Conservation (phyloP, 2,113 vertebrate species). For the Dasyprocta punctata region DNA sequence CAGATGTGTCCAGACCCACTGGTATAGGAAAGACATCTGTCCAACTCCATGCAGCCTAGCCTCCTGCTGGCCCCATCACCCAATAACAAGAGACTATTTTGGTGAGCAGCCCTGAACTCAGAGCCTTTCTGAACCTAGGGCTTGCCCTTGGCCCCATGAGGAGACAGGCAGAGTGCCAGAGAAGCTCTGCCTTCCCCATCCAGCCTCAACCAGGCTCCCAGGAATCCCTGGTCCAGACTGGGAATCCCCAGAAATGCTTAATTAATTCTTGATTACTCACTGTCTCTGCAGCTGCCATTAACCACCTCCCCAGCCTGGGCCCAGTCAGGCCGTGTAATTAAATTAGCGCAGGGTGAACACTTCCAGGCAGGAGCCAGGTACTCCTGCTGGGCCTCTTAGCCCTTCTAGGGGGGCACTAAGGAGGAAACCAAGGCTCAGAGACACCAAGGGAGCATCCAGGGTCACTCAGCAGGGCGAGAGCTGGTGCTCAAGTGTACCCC, state of each 20-base stretch:
- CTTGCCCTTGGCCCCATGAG: not conserved
- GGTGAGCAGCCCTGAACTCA: not conserved
- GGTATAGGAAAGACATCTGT: not conserved
- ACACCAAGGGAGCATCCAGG: not conserved
- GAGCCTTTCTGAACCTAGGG: not conserved
- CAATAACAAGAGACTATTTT: not conserved
- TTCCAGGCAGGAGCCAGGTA: conserved; percentile 59
- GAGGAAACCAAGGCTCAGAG: conserved; percentile 45
- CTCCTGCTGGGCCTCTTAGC: conserved; percentile 56
- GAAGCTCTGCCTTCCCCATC: not conserved
- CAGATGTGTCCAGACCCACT: not conserved
- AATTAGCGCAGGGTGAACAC: conserved; percentile 87
- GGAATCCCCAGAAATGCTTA: conserved; percentile 90
- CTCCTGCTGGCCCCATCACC: not conserved
- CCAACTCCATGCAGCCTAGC: not conserved
- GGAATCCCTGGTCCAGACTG: conserved; percentile 79
- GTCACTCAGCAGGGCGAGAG: not conserved
- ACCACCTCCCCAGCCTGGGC: conserved; percentile 87
- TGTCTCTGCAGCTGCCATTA: conserved; percentile 88
- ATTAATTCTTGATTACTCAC: conserved; percentile 92
- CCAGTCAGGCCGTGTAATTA: conserved; percentile 88
- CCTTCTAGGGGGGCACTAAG: not conserved
- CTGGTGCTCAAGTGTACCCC: not conserved
- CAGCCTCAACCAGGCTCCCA: conserved; percentile 47
- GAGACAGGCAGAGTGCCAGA: not conserved